Conservation (phyloP, 1,140 invertebrate genomes). For the Pararge aegeria region DNA sequence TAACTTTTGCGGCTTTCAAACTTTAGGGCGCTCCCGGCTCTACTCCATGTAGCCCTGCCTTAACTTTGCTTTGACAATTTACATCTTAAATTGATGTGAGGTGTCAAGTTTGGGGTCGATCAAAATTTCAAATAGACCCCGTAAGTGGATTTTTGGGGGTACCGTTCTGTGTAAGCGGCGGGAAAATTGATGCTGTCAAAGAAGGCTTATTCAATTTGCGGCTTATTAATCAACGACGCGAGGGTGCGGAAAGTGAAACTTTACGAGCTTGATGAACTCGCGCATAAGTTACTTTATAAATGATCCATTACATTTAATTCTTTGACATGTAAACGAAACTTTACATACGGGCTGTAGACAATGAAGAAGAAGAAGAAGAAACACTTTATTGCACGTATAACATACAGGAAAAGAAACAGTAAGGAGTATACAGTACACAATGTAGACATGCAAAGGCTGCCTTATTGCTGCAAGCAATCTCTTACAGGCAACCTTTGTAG, state of each 20-base stretch:
- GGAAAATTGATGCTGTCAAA: constrained; percentile 77
- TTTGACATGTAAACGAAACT: background rate
- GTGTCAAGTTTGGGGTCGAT: constrained; percentile 74
- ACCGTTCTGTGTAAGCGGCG: constrained; percentile 48
- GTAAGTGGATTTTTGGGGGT: constrained; percentile 76
- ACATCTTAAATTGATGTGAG: constrained; percentile 74
- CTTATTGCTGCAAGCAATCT: too few relatives aligned
- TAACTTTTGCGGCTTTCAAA: background rate
- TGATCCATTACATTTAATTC: background rate
- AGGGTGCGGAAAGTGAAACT: constrained; percentile 31
- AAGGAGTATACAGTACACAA: too few relatives aligned
- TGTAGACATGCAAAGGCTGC: too few relatives aligned
- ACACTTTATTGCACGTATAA: too few relatives aligned
- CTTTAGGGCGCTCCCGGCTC: background rate
- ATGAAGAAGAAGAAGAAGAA: too few relatives aligned
- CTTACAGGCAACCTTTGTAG: too few relatives aligned
- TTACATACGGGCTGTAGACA: too few relatives aligned
- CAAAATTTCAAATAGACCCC: constrained; percentile 75
- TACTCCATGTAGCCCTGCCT: constrained; percentile 48
- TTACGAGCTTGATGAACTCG: constrained; percentile 13
- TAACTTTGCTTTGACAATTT: constrained; percentile 70
- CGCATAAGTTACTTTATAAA: background rate
- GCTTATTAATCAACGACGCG: constrained; percentile 68
- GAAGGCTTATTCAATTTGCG: constrained; percentile 67
- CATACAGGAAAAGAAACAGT: too few relatives aligned